phyloP scores from a whole-genome alignment of 2,888 invertebrate species.

The Sminthurinus aureus region DNA sequence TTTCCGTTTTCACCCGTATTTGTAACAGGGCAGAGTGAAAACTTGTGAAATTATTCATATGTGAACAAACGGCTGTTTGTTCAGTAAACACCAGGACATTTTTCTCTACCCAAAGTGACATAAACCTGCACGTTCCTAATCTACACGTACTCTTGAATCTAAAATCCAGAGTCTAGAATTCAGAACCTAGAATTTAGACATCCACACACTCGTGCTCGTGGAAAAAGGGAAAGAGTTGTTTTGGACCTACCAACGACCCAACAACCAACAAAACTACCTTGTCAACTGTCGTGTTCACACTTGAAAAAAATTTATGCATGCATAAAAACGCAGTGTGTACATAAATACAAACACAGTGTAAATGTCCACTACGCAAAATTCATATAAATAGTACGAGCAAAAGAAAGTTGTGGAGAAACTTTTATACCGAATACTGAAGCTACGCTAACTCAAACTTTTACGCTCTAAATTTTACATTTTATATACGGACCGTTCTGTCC shows the following conservation, averaged over 20 bases:
- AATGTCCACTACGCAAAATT: too few relatives aligned
- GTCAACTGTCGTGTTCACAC: not conserved
- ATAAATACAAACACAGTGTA: too few relatives aligned
- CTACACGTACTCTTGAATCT: not conserved
- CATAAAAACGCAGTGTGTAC: too few relatives aligned
- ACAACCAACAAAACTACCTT: not conserved
- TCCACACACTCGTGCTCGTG: not conserved
- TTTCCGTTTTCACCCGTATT: too few relatives aligned
- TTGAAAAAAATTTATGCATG: too few relatives aligned
- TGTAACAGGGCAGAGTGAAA: conserved; percentile 12
- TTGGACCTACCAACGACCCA: not conserved
- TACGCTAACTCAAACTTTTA: too few relatives aligned
- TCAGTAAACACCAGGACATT: conserved; percentile 13
- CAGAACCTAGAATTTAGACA: too few relatives aligned
- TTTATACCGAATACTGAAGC: not conserved
- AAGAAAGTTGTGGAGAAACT: not conserved
- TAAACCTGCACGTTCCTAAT: not conserved
- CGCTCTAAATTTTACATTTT: too few relatives aligned
- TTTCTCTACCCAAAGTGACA: not conserved
- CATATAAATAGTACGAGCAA: too few relatives aligned
- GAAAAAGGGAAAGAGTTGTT: not conserved
- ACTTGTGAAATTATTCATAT: conserved; percentile 37
- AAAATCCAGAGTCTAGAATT: not conserved
- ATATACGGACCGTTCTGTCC: too few relatives aligned
- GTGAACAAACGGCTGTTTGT: conserved; percentile 36